phyloP scores from a whole-genome alignment of 2,113 vertebrate genomes.

The Hemicordylus capensis region DNA sequence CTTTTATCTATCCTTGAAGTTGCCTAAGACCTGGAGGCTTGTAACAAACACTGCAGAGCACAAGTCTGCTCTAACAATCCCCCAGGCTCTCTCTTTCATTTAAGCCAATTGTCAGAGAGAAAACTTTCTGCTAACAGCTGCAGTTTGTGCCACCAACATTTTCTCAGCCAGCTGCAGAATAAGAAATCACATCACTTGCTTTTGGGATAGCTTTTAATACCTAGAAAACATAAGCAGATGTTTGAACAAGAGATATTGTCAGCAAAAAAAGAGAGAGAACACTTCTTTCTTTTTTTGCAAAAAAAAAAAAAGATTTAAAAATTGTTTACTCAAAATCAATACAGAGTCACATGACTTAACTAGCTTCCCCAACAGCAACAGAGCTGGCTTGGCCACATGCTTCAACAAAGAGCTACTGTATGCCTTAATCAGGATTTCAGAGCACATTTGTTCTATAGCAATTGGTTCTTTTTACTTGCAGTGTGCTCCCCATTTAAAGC shows the following conservation, averaged over 20 bases:
- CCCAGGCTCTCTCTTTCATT: conserved; percentile 10
- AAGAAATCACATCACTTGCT: fast-evolving
- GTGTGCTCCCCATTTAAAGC: fast-evolving
- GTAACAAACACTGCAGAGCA: not conserved
- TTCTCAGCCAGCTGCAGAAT: not conserved
- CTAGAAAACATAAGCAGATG: not conserved
- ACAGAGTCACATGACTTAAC: conserved; percentile 44
- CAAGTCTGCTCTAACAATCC: conserved; percentile 2
- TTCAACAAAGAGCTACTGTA: conserved; percentile 65
- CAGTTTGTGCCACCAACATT: conserved; percentile 11
- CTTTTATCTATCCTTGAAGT: not conserved
- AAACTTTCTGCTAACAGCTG: conserved; percentile 15
- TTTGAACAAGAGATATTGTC: not conserved
- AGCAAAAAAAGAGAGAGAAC: not conserved
- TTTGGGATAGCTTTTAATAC: not conserved
- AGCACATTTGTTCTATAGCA: not conserved
- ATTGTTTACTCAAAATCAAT: conserved; percentile 40
- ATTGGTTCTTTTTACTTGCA: not conserved
- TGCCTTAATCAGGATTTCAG: not conserved
- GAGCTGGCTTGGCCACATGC: not conserved
- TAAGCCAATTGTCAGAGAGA: not conserved
- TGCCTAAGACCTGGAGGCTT: not conserved
- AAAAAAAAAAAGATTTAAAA: conserved; percentile 39
- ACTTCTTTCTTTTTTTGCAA: too few relatives aligned
- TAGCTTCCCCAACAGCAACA: not conserved